Evolutionary conservation across 2,113 vertebrate genomes (phyloP).

Genomic region (Otocyon megalotis): DNA sequence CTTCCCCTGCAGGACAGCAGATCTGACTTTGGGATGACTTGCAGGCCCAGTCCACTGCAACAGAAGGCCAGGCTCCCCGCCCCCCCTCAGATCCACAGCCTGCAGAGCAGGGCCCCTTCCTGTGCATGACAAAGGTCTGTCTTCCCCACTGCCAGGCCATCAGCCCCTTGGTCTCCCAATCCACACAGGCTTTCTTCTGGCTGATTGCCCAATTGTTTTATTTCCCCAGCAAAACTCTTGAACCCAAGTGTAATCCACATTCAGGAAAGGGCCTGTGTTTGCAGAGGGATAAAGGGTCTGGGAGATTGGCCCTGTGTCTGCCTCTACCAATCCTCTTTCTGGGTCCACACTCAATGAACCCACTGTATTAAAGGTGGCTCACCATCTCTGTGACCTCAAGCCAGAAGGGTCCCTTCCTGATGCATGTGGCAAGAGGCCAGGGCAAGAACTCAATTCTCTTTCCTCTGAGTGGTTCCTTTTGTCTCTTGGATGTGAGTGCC

Average conservation of each 20-base stretch:
- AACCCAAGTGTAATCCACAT: constrained; percentile 31
- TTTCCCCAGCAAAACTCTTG: constrained; percentile 16
- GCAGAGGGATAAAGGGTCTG: constrained; percentile 39
- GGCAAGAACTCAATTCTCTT: not conserved
- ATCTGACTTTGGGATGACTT: not conserved
- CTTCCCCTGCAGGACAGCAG: no score
- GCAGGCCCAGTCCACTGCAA: not conserved
- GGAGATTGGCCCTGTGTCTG: not conserved
- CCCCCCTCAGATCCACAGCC: not conserved
- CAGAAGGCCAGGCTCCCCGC: not conserved
- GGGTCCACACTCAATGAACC: not conserved
- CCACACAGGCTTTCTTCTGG: not conserved
- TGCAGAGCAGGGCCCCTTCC: not conserved
- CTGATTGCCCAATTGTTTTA: not conserved
- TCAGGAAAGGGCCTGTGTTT: not conserved
- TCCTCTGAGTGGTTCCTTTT: not conserved
- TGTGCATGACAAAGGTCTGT: not conserved
- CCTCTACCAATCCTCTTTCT: not conserved
- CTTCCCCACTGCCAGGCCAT: rapidly evolving
- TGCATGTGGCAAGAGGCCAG: not conserved
- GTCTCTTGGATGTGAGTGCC: not conserved
- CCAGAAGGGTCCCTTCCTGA: not conserved
- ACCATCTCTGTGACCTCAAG: not conserved
- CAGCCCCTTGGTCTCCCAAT: not conserved
- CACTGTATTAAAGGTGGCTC: not conserved